These are phyloP conservation scores for Aeoliscus strigatus DNA, from an alignment of 2,797 vertebrate species.

Conservation along the genomic window DNA sequence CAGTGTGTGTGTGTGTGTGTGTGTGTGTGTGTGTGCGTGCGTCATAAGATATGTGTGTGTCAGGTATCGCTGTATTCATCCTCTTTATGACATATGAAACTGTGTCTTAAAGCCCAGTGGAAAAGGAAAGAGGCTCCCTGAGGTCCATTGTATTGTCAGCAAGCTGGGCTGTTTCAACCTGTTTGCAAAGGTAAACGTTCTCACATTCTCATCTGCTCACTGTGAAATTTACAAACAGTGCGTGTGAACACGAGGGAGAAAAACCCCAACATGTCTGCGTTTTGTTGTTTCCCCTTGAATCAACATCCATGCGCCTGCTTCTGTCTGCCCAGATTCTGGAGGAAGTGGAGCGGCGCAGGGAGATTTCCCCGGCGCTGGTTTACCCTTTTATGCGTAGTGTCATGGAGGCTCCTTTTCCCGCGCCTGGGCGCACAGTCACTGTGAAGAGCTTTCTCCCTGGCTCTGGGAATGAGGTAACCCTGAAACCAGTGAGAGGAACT, in stretches of 20 bases:
- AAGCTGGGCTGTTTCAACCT: constrained; percentile 96
- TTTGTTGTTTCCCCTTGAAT: no score
- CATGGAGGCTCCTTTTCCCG: constrained; percentile 97
- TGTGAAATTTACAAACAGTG: no score
- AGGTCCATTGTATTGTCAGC: constrained; percentile 96
- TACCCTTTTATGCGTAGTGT: constrained; percentile 94
- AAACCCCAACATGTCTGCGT: no score
- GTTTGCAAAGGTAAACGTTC: constrained; percentile 91
- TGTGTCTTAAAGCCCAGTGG: constrained; percentile 84
- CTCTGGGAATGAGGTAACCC: constrained; percentile 85
- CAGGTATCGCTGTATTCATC: neutral
- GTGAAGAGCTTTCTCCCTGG: constrained; percentile 94
- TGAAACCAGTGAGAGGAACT: constrained; percentile 40
- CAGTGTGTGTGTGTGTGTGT: no score
- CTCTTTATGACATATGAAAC: constrained; percentile 25
- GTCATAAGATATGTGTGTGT: no score
- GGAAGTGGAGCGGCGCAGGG: constrained; percentile 91
- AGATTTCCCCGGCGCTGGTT: constrained; percentile 90
- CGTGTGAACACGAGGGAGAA: no score
- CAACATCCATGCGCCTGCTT: no score
- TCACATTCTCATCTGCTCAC: neutral
- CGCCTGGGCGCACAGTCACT: constrained; percentile 87
- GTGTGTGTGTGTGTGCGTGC: no score
- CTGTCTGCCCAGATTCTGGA: constrained; percentile 83
- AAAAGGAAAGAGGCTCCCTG: constrained; percentile 92